Conservation (phyloP, 2,797 vertebrate genomes). For the Peromyscus attwateri region DNA sequence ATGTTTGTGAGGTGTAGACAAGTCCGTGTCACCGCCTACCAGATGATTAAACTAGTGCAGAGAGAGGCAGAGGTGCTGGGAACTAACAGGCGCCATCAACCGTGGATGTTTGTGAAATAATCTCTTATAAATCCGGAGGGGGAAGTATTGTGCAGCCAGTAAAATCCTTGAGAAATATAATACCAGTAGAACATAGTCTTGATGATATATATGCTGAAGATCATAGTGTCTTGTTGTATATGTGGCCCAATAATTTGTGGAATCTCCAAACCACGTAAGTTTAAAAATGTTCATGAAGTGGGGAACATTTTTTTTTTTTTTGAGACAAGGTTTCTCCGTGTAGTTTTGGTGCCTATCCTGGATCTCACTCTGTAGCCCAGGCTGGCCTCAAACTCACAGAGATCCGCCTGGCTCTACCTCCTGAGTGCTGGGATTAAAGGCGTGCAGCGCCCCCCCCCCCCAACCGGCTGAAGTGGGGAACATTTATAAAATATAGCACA, state of each 20-base stretch:
- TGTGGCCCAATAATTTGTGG: neutral
- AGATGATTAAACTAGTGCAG: neutral
- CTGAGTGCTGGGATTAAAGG: too few species aligned
- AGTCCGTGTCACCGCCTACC: neutral
- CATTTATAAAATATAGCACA: slow-evolving; percentile 55
- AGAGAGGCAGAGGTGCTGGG: neutral
- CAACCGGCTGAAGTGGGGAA: too few species aligned
- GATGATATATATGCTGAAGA: neutral
- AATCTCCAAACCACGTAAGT: slow-evolving; percentile 46
- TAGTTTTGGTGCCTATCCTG: too few species aligned
- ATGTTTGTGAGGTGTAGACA: neutral
- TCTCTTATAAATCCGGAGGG: neutral
- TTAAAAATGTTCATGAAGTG: slow-evolving; percentile 48
- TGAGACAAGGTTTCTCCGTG: too few species aligned
- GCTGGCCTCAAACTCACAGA: too few species aligned
- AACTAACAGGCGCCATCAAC: neutral
- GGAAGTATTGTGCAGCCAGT: neutral
- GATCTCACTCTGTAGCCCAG: too few species aligned
- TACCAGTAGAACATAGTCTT: neutral
- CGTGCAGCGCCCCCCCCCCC: too few species aligned
- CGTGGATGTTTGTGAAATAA: neutral
- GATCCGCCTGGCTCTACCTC: too few species aligned
- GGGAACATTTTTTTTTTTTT: neutral
- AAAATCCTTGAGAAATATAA: neutral
- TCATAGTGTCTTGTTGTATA: neutral